Conservation (phyloP, 2,113 vertebrate genomes). For the Carettochelys insculpta region DNA sequence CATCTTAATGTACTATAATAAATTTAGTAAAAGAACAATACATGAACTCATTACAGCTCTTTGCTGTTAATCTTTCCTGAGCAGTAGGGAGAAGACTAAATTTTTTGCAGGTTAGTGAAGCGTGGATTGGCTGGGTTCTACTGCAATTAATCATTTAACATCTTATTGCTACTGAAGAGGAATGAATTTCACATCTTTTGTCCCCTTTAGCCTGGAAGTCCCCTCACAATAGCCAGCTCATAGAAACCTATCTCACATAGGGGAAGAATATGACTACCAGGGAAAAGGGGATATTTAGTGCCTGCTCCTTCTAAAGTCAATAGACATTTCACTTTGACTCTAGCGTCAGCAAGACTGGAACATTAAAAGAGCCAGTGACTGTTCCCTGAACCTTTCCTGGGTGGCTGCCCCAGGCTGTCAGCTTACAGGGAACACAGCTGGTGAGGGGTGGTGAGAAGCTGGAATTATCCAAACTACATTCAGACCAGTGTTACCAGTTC, state of each 20-base stretch:
- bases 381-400: neutral
- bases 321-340: neutral
- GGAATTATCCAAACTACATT: rapidly evolving
- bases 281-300: neutral
- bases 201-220: neutral
- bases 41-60: constrained; percentile 58
- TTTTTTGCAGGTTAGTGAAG: constrained; percentile 58
- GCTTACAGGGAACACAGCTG: no score
- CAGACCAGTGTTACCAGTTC: neutral
- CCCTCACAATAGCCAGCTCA: neutral
- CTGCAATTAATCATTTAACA: constrained; percentile 31
- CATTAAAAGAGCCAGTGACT: neutral
- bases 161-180: constrained; percentile 9
- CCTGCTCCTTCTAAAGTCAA: neutral
- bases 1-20: constrained; percentile 40
- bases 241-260: neutral
- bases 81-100: constrained; percentile 54
- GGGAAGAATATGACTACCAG: neutral
- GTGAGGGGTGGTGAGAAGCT: neutral
- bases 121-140: constrained; percentile 47
- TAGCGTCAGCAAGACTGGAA: rapidly evolving
- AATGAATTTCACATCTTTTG: neutral
- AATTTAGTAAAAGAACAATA: constrained; percentile 64
- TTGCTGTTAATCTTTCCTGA: constrained; percentile 67
- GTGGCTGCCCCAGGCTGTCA: no score